Evolutionary conservation across 2,113 vertebrate species (phyloP).

Genomic region (Halichoerus grypus): DNA sequence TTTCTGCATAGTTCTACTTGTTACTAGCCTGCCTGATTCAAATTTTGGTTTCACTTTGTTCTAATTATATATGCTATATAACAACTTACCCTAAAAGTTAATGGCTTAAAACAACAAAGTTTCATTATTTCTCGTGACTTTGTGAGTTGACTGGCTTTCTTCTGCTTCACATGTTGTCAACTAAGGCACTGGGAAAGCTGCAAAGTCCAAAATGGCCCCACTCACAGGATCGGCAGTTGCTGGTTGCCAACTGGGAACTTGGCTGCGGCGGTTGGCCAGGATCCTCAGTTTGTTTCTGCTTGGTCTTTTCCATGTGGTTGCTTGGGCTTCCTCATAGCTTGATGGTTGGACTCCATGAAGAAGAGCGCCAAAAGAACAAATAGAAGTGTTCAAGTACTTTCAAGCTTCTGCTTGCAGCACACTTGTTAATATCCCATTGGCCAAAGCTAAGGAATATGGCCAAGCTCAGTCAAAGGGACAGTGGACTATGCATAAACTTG

Average conservation of each 20-base stretch:
- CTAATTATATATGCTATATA: not conserved
- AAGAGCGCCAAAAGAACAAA: not conserved
- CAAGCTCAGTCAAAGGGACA: not conserved
- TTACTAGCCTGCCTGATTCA: not conserved
- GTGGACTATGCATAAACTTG: not conserved
- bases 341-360: not conserved
- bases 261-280: not conserved
- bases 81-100: not conserved
- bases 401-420: not conserved
- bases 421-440: not conserved
- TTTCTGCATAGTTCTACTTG: not conserved
- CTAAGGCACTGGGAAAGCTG: not conserved
- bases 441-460: not conserved
- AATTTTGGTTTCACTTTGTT: not conserved
- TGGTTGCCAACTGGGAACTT: not conserved
- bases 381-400: not conserved
- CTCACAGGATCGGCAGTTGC: not conserved
- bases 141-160: not conserved
- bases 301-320: not conserved
- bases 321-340: conserved; percentile 40
- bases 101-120: not conserved
- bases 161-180: not conserved
- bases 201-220: not conserved
- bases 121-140: not conserved
- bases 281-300: not conserved